phyloP scores from a whole-genome alignment of 2,113 vertebrate species.

The Elachura formosa region DNA sequence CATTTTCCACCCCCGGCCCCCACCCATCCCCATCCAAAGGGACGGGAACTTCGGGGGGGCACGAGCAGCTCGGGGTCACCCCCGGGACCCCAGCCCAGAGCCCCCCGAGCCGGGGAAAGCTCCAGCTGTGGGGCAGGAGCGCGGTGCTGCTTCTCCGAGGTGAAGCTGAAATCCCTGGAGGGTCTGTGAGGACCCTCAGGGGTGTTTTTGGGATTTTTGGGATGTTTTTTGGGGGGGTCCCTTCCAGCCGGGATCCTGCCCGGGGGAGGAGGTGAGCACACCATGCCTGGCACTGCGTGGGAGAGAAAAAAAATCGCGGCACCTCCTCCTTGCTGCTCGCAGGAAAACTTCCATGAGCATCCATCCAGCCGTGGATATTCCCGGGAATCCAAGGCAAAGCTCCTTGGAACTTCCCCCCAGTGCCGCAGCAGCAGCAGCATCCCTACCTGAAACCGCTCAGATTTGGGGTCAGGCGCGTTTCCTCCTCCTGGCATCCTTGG shows the following conservation, averaged over 20 bases:
- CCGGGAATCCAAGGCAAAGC: rapidly evolving
- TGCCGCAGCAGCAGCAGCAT: not conserved
- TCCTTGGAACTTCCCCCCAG: not conserved
- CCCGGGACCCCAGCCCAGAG: not conserved
- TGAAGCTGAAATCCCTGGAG: rapidly evolving
- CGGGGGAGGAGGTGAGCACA: not conserved
- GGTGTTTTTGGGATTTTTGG: not conserved
- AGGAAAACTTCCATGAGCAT: rapidly evolving
- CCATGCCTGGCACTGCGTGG: not conserved
- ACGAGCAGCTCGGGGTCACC: not conserved
- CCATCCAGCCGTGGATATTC: not conserved
- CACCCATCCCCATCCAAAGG: not conserved
- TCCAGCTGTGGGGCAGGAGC: not conserved
- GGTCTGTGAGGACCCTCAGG: not conserved
- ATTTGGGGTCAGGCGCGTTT: rapidly evolving
- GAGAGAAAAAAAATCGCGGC: not conserved
- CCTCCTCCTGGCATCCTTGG: not conserved
- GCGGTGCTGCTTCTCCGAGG: not conserved
- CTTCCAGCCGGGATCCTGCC: not conserved
- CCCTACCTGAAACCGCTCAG: not conserved
- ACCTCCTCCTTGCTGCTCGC: not conserved
- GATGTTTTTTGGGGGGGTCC: no score
- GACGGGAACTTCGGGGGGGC: not conserved
- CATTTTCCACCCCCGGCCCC: not conserved
- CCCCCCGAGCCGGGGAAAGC: not conserved